phyloP scores from a whole-genome alignment of 2,797 vertebrate genomes.

The Chelon labrosus region DNA sequence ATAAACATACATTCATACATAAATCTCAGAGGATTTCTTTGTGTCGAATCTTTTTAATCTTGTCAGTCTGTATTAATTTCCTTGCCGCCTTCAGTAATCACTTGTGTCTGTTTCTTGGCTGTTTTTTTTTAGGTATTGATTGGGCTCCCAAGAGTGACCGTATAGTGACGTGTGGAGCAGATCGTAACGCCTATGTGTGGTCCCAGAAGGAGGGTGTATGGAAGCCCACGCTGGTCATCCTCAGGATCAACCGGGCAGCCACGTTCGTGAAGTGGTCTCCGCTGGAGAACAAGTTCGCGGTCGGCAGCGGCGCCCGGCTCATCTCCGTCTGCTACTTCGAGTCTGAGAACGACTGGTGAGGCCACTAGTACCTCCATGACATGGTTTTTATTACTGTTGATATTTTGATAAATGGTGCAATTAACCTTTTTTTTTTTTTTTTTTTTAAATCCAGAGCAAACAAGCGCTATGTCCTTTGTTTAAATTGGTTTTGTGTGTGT shows the following conservation, averaged over 20 bases:
- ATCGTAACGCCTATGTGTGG: conserved; percentile 99
- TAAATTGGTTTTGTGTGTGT: no score
- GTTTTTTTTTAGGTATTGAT: conserved; percentile 89
- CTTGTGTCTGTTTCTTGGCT: neutral
- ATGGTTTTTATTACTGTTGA: no score
- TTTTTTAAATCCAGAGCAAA: no score
- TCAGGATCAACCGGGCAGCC: conserved; percentile 97
- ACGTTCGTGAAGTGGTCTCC: conserved; percentile 99
- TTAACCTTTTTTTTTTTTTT: no score
- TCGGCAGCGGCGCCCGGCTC: conserved; percentile 96
- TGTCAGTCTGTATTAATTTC: neutral
- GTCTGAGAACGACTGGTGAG: conserved; percentile 99
- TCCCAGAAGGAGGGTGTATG: conserved; percentile 97
- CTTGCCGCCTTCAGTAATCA: neutral
- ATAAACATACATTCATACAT: no score
- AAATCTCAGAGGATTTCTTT: neutral
- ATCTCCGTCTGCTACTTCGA: conserved; percentile 99
- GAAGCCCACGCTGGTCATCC: conserved; percentile 98
- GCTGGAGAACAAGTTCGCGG: conserved; percentile 98
- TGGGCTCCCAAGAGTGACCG: conserved; percentile 99
- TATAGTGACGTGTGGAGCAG: conserved; percentile 98
- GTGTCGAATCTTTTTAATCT: neutral
- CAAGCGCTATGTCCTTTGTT: no score
- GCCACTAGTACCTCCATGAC: neutral
- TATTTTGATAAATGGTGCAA: neutral